These are phyloP conservation scores for Haemorhous mexicanus DNA, from an alignment of 2,113 vertebrate genomes.

Conservation along the genomic window DNA sequence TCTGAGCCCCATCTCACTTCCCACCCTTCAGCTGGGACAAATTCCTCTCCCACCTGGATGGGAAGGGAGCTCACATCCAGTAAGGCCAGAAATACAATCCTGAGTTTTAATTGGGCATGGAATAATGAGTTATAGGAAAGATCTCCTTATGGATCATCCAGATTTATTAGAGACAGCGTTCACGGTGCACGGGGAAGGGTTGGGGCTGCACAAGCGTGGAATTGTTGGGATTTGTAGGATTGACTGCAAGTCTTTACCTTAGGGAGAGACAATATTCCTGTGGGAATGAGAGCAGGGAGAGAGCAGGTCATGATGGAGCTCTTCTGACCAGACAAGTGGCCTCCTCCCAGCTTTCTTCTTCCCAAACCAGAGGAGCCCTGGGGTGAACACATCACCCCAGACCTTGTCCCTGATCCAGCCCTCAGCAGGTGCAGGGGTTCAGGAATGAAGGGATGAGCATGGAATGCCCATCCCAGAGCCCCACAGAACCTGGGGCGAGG, in stretches of 20 bases:
- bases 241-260: neutral
- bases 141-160: neutral
- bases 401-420: neutral
- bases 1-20: neutral
- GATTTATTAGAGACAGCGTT: neutral
- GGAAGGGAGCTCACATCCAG: neutral
- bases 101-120: neutral
- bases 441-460: accelerated
- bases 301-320: neutral
- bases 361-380: neutral
- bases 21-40: neutral
- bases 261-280: neutral
- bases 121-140: neutral
- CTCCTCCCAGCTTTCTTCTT: neutral
- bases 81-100: neutral
- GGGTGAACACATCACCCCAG: neutral
- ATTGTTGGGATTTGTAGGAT: neutral
- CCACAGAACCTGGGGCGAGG: neutral
- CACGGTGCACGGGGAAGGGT: accelerated
- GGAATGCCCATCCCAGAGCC: no score
- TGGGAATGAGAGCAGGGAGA: neutral
- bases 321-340: no score
- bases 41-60: neutral
- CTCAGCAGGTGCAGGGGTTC: neutral
- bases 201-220: accelerated